phyloP scores from a whole-genome alignment of 2,797 vertebrate genomes.

The Chrosomus eos region DNA sequence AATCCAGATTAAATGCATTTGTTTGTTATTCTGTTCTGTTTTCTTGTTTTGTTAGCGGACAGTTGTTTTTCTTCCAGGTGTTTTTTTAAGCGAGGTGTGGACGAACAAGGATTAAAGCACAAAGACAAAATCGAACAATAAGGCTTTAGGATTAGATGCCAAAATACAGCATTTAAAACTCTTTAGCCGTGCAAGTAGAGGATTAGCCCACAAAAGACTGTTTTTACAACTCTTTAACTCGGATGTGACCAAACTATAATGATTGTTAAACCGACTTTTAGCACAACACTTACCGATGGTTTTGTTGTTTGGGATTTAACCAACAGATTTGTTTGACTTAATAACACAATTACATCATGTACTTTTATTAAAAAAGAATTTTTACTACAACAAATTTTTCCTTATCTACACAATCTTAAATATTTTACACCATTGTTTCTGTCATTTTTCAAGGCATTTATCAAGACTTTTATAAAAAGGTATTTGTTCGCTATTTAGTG shows the following conservation, averaged over 20 bases:
- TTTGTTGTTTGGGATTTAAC: not conserved
- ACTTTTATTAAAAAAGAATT: not conserved
- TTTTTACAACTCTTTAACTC: slow-evolving; percentile 20
- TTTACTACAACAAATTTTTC: not conserved
- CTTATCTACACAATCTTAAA: not conserved
- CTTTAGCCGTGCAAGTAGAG: slow-evolving; percentile 33
- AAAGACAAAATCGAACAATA: slow-evolving; percentile 43
- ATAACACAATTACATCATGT: not conserved
- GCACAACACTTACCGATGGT: not conserved
- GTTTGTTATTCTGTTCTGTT: slow-evolving; percentile 40
- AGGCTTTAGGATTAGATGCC: slow-evolving; percentile 43
- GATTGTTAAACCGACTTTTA: slow-evolving; percentile 26
- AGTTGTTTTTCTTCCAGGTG: slow-evolving; percentile 47
- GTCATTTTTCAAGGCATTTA: not conserved
- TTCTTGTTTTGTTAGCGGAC: slow-evolving; percentile 58
- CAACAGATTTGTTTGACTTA: slow-evolving; percentile 4
- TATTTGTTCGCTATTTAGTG: not conserved
- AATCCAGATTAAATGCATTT: slow-evolving; percentile 53
- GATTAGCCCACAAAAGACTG: slow-evolving; percentile 47
- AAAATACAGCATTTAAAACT: slow-evolving; percentile 38
- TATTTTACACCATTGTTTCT: not conserved
- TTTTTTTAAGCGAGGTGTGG: slow-evolving; percentile 58
- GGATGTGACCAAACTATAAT: slow-evolving; percentile 12
- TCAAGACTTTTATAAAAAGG: not conserved
- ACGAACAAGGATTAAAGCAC: slow-evolving; percentile 51